Base-by-base conservation (phyloP, 2,888 invertebrate species). In the Branchipolynoe longqiensis region DNA sequence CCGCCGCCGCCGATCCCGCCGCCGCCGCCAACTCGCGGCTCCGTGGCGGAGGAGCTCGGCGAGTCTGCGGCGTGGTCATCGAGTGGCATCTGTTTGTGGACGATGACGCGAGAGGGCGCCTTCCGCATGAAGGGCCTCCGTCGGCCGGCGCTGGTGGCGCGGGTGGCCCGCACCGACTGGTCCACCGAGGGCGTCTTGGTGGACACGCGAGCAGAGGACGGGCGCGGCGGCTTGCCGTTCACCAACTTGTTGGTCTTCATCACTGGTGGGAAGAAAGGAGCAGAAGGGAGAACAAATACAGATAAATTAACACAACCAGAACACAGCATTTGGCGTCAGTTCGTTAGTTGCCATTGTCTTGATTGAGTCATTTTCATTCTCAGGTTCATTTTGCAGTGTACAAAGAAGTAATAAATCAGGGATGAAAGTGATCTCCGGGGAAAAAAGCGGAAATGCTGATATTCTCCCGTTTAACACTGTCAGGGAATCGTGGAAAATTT, bases 111-210 rank as follows among this genome's bases (percentile, higher is more conserved):
- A 2, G 78, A 14, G 22, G 82, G 31, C n/a, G 18, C 36, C 28
- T 82, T 85, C 28, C 84, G 83, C 0, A 86, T 38, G 48, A 85
- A 85, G 12, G 86, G 87, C 0, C 85, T 56, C n/a, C 85, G 38
- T 8, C 86, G 25, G 22, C 86, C 86, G 14, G 87, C 87, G 31
- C 85, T 85, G 22, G 83, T 36, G 2, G 59, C 78, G 6, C 87
- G 78, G 1, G 86, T 82, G 18, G 41, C 82, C 3, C 56, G 41
- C 14, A 83, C 83, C 18, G n/a, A 25, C 0, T 64, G 59, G n/a
- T 82, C 82, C 14, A 69, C 56, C 25, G 64, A 82, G 25, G 82
- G 82, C 1, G 85, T 64, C 18, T 31, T 82, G 1, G 81, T 25
- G 3, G 82, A 14, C 2, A 69, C 33, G 14, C 82, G 56, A 14